Base-by-base conservation (phyloP, 2,113 vertebrate species). In the Anser cygnoides region DNA sequence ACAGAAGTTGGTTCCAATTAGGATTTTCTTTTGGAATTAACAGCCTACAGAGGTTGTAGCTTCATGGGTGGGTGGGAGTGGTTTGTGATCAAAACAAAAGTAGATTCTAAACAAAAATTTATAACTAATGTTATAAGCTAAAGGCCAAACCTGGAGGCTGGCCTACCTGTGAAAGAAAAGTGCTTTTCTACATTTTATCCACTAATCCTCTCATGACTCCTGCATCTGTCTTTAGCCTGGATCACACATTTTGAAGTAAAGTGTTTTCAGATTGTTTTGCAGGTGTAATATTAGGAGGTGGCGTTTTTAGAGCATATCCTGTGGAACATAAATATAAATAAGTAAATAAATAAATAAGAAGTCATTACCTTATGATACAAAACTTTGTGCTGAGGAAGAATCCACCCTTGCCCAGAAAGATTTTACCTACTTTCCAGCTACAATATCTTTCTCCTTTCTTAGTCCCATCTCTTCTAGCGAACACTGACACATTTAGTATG, bases 221-320 rank as follows among this genome's bases (percentile, higher is more conserved):
- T 19, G 28, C 39, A 25, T 35, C 43, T 63, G 3, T 16, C 23
- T 55, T 83, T 13, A 46, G 2, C 3, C 3, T 1, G 4, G 16
- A 52, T 2, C 15, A 11, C 26, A 13, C 4, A 35, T 61, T 77
- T 55, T 71, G 31, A 82, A 39, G 5, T 37, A 37, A 31, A 41
- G 5, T 16, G 4, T 15, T 84, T 87, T 87, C 11, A 19, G 16
- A 6, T 1, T 67, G 2, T 62, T 88, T 90, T 26, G 2, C 12
- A 46, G 0, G 0, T 18, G 3, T 43, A 65, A 61, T 15, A 26
- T 6, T 13, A 16, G 13, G 10, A 58, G 1, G 1, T 17, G 37
- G 3, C 6, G 4, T 16, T 84, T 82, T 43, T 28, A 14, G 2
- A 68, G 1, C 20, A 49, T 49, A 49, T 6, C 20, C 46, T 6